A percentile compares a stretch with the other conserved stretches of the same genome.
Conservation (phyloP, 1,140 invertebrate species). For the Xylocopa sonorina region DNA sequence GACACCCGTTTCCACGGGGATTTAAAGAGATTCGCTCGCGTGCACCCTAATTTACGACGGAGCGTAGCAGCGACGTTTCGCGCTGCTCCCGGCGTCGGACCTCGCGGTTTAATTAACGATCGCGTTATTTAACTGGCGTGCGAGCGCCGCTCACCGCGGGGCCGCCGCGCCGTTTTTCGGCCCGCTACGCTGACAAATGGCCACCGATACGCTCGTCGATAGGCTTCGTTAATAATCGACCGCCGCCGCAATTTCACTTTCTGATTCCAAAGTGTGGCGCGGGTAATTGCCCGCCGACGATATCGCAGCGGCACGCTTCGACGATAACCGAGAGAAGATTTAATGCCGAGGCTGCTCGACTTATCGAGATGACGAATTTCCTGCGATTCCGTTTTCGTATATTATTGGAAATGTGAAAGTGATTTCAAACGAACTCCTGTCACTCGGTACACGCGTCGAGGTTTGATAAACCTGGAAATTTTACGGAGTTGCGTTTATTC, state of each 20-base stretch:
- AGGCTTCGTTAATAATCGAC: constrained; percentile 40
- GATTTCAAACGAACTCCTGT: too few relatives aligned
- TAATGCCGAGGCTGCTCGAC: too few relatives aligned
- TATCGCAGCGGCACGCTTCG: background rate
- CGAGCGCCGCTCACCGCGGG: background rate
- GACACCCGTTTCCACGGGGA: constrained; percentile 19
- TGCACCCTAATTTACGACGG: constrained; percentile 44
- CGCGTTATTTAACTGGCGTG: constrained; percentile 40
- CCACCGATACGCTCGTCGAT: constrained; percentile 40
- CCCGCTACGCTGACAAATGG: constrained; percentile 37
- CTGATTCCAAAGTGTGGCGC: background rate
- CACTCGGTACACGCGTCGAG: too few relatives aligned
- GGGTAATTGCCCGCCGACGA: constrained; percentile 27
- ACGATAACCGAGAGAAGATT: background rate
- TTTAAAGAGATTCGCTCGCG: constrained; percentile 42
- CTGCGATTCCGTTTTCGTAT: too few relatives aligned
- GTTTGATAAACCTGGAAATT: too few relatives aligned
- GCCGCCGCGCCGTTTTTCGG: constrained; percentile 23
- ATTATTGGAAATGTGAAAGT: too few relatives aligned
- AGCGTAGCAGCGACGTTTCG: background rate
- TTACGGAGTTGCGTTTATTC: too few relatives aligned
- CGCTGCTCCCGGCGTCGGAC: constrained; percentile 21
- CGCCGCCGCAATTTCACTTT: constrained; percentile 26
- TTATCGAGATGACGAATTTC: too few relatives aligned
- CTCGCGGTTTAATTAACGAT: constrained; percentile 50